Percentiles rank a stretch among this genome's conserved stretches.
phyloP scores from a whole-genome alignment of 2,888 invertebrate genomes.

The Coelopa pilipes region DNA sequence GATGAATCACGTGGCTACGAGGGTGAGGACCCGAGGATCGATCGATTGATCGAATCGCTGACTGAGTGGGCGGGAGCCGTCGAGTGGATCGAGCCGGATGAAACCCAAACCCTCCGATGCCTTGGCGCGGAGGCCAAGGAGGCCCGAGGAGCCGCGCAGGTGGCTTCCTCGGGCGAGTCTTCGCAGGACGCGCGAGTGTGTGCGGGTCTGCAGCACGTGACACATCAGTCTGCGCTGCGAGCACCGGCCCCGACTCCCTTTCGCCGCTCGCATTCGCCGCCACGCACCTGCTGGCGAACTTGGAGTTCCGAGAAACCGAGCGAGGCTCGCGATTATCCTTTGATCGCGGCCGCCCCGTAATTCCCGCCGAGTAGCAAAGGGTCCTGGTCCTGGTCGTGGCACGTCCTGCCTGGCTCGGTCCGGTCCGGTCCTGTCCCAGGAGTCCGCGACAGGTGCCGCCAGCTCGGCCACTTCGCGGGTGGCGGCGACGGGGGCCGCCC shows the following conservation, averaged over 20 bases:
- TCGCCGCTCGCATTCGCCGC: background rate
- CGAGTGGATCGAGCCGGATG: no score
- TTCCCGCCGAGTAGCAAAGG: background rate
- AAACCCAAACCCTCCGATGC: no score
- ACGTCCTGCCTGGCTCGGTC: no score
- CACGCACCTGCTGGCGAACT: slow-evolving; percentile 20
- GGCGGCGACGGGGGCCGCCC: background rate
- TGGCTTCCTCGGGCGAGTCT: no score
- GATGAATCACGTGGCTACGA: slow-evolving; percentile 18
- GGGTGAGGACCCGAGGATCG: background rate
- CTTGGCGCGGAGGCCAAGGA: no score
- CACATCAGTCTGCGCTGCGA: slow-evolving; percentile 1
- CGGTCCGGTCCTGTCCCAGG: no score
- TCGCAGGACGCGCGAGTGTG: no score
- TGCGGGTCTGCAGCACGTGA: slow-evolving; percentile 14
- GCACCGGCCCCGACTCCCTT: no score
- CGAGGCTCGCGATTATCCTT: slow-evolving; percentile 27
- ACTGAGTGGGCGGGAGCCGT: no score
- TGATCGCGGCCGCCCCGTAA: slow-evolving; percentile 27
- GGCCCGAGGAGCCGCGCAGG: no score
- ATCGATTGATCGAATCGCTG: no score
- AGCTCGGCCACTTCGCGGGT: slow-evolving; percentile 19
- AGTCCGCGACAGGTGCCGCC: slow-evolving; percentile 26
- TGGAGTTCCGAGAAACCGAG: slow-evolving; percentile 24
- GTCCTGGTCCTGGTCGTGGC: background rate